phyloP scores from a whole-genome alignment of 2,888 invertebrate genomes.

The Phalangium opilio region DNA sequence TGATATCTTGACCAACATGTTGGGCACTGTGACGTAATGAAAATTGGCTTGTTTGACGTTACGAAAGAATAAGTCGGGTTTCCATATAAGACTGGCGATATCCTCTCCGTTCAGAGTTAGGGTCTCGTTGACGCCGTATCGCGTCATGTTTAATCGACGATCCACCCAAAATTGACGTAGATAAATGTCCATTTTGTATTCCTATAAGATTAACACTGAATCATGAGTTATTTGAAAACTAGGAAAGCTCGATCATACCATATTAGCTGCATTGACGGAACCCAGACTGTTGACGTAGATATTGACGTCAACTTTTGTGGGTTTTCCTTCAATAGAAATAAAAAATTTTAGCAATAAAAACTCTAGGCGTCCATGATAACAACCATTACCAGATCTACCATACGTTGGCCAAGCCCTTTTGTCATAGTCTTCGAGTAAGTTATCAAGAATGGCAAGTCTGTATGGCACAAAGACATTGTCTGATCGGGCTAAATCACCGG shows the following conservation, averaged over 20 bases:
- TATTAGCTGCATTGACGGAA: conserved; percentile 31
- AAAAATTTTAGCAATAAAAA: too few relatives aligned
- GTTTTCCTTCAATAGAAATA: too few relatives aligned
- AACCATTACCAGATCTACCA: too few relatives aligned
- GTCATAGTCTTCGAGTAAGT: neutral
- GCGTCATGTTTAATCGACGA: conserved; percentile 26
- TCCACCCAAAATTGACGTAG: conserved; percentile 30
- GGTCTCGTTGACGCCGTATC: conserved; percentile 22
- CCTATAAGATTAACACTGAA: too few relatives aligned
- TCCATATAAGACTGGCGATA: conserved; percentile 7
- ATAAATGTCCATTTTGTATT: conserved; percentile 24
- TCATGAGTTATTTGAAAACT: too few relatives aligned
- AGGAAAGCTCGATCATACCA: too few relatives aligned
- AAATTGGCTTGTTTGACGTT: conserved; percentile 11
- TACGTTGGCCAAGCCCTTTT: neutral
- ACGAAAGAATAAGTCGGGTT: conserved; percentile 9
- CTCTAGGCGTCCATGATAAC: too few relatives aligned
- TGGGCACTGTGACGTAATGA: conserved; percentile 20
- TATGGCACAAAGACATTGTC: too few relatives aligned
- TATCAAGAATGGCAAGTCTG: neutral
- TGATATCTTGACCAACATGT: conserved; percentile 15
- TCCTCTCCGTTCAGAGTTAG: conserved; percentile 9
- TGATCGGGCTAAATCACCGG: too few relatives aligned
- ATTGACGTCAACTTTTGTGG: conserved; percentile 31
- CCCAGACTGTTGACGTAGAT: conserved; percentile 32